Evolutionary conservation across 2,113 vertebrate species (phyloP).

Genomic region (Baryphthengus martii): DNA sequence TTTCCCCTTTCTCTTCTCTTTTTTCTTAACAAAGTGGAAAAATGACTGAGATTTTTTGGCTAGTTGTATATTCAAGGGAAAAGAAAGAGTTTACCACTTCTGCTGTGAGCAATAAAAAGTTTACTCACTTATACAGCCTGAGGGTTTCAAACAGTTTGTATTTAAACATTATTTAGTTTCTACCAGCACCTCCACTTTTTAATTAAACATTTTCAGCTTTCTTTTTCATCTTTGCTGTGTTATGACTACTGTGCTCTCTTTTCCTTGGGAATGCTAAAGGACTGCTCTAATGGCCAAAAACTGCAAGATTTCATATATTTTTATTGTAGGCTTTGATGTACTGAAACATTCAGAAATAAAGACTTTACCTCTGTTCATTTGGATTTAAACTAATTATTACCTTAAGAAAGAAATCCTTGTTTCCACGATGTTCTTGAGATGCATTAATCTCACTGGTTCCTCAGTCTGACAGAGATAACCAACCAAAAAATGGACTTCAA

Average conservation of each 20-base stretch:
- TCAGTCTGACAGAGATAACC: neutral
- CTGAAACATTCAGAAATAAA: neutral
- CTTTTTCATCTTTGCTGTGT: neutral
- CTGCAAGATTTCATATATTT: neutral
- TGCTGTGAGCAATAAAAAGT: neutral
- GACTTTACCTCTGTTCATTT: neutral
- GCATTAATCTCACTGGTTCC: neutral
- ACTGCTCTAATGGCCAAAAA: neutral
- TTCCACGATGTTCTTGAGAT: neutral
- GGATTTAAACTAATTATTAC: neutral
- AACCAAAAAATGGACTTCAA: neutral
- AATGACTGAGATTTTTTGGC: neutral
- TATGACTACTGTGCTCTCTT: neutral
- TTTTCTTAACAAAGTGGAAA: neutral
- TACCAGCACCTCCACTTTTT: neutral
- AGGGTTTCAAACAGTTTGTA: neutral
- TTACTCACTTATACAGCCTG: neutral
- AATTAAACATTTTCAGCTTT: neutral
- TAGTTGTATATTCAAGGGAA: neutral
- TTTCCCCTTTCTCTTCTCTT: neutral
- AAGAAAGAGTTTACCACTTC: neutral
- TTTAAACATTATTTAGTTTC: neutral
- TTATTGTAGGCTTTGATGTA: accelerated
- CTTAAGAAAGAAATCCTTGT: neutral
- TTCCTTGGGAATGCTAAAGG: neutral